phyloP scores from a whole-genome alignment of 2,113 vertebrate genomes.

The Empidonax traillii region DNA sequence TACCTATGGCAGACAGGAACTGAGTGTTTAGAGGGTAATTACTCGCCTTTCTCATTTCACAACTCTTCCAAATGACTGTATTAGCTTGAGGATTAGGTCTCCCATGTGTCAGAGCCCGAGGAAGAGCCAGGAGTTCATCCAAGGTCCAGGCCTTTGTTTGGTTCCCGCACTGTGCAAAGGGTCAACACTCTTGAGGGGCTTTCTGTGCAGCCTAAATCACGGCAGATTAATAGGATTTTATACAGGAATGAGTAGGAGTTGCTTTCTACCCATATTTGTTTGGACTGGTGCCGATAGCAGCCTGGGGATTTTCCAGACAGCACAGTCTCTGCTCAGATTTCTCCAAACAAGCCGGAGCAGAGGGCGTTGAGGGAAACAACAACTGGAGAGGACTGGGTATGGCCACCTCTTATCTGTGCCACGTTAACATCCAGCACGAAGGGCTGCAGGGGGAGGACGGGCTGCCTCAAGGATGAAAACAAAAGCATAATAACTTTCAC shows the following conservation, averaged over 20 bases:
- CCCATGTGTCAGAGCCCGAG: neutral
- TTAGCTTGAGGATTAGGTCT: neutral
- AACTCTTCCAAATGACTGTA: neutral
- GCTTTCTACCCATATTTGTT: constrained; percentile 14
- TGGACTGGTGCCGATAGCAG: neutral
- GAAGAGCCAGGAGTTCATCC: constrained; percentile 7
- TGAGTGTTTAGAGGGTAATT: neutral
- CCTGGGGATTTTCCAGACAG: constrained; percentile 21
- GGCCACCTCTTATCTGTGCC: neutral
- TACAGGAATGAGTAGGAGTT: constrained; percentile 11
- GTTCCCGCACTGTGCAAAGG: neutral
- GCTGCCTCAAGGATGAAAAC: neutral
- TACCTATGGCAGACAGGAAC: rapidly evolving
- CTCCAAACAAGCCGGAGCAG: neutral
- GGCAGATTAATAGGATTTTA: neutral
- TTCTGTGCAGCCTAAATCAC: neutral
- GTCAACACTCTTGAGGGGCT: neutral
- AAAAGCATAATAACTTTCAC: neutral
- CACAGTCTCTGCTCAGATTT: neutral
- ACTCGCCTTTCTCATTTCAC: neutral
- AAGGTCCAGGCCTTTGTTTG: constrained; percentile 1
- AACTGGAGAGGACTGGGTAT: neutral
- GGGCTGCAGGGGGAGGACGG: neutral
- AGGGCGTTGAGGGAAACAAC: rapidly evolving
- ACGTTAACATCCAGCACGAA: rapidly evolving